Conservation (phyloP, 2,113 vertebrate species). For the Hypomesus transpacificus region DNA sequence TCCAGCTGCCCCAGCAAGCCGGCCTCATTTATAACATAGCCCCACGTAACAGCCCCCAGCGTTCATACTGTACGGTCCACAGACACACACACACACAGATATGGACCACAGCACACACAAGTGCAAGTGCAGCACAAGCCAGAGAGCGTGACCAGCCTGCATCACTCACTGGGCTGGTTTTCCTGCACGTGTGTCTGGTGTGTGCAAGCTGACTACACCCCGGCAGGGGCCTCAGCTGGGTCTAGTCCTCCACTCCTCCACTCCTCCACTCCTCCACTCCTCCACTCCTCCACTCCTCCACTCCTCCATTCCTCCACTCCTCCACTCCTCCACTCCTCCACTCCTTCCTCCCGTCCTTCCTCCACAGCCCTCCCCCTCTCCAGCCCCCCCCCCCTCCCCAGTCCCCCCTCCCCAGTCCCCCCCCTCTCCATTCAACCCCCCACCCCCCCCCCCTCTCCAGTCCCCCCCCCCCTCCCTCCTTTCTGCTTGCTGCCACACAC, state of each 20-base stretch:
- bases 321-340: not conserved
- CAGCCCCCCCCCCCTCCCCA: not conserved
- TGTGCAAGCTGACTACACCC: not conserved
- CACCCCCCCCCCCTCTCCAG: slow-evolving; percentile 5
- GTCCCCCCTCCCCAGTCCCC: too few species aligned
- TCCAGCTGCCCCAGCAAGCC: slow-evolving; percentile 52
- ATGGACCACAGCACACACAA: slow-evolving; percentile 28
- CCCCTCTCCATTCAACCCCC: too few species aligned
- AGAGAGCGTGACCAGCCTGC: not conserved
- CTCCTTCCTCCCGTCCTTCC: not conserved
- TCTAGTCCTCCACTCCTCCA: not conserved
- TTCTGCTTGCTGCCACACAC: slow-evolving; percentile 43
- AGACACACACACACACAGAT: not conserved
- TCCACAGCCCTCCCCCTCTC: too few species aligned
- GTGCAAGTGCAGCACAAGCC: not conserved
- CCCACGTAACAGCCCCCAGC: slow-evolving; percentile 34
- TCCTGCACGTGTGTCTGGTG: slow-evolving; percentile 8
- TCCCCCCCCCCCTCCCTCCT: slow-evolving; percentile 50
- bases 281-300: too few species aligned
- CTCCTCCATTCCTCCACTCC: slow-evolving; percentile 2
- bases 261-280: not conserved
- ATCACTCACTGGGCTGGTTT: slow-evolving; percentile 24
- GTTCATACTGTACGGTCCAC: not conserved
- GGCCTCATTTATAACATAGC: slow-evolving; percentile 55
- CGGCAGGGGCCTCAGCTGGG: slow-evolving; percentile 42